Evolutionary conservation across 1,140 invertebrate species (phyloP), one percentile per base, ranked within the genome.

Genomic region (Drosophila auraria): DNA sequence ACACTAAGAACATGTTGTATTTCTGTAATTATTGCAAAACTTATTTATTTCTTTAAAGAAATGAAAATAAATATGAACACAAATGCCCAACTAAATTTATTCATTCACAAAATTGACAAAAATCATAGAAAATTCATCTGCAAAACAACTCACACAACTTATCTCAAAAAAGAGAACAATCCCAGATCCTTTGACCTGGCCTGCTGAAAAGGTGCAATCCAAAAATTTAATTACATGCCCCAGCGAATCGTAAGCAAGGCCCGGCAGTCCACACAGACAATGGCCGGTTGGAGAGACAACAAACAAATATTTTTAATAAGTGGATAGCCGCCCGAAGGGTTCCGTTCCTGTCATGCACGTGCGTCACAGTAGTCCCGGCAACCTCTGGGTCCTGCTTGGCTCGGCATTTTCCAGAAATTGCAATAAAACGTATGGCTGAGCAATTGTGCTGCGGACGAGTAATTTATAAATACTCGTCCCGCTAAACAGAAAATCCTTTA

Each of bases 291-390:
- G 51, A 59, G 78, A 72, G 51, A 62, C 38, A 49, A 63, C 56
- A 87, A 77, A 89, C 60, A 80, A 89, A 81, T 83, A 83, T 86
- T 89, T 90, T 86, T 89, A 89, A 89, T 89, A 89, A 90, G 68
- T 74, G 78, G 53, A 76, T 59, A 33, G 54, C 23, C 1, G 36
- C 30, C 36, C 50, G 25, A 33, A 49, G 60, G 60, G 30, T 42
- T 49, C 36, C 50, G 20, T 23, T 44, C 36, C 60, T 20, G 15
- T n/a, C 20, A n/a, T 45, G 49, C 80, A 87, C 84, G 83, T 87
- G 83, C 63, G 53, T 40, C 54, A 9, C 20, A 33, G 53, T n/a
- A 66, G 81, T 57, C 77, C 56, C 58, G 70, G 74, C 70, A 87
- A 83, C 83, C 62, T 80, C 47, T 45, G 49, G 17, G 20, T 42